These are phyloP conservation scores for Timema podura DNA, from an alignment of 2,888 invertebrate genomes.

Conservation along the genomic window DNA sequence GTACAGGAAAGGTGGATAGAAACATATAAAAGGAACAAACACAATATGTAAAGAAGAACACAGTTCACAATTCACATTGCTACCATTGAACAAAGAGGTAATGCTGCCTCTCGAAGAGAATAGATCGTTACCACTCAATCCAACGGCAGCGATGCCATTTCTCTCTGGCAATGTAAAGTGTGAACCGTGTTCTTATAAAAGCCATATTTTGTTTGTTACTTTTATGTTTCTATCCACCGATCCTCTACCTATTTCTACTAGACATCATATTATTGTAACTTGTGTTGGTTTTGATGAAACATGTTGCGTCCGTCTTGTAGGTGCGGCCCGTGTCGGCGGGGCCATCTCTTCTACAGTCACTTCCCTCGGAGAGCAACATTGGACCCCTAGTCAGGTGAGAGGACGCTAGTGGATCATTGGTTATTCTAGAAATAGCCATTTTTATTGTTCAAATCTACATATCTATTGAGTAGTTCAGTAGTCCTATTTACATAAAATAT, in stretches of 20 bases:
- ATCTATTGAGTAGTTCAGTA: conserved; percentile 9
- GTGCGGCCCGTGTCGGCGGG: conserved; percentile 56
- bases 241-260: neutral
- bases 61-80: too few species aligned
- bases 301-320: conserved; percentile 41
- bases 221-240: neutral
- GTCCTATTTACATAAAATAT: conserved; percentile 26
- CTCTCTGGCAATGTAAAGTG: too few species aligned
- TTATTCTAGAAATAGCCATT: neutral
- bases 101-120: too few species aligned
- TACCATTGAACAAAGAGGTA: too few species aligned
- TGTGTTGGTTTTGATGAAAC: too few species aligned
- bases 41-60: too few species aligned
- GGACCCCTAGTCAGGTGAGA: conserved; percentile 57
- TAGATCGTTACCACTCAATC: too few species aligned
- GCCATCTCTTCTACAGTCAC: conserved; percentile 51
- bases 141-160: too few species aligned
- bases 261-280: neutral
- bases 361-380: conserved; percentile 49
- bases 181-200: too few species aligned
- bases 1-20: too few species aligned
- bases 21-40: too few species aligned
- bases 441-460: neutral
- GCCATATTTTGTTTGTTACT: too few species aligned
- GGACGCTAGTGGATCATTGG: neutral